A percentile compares a stretch with the other conserved stretches of the same genome.
Evolutionary conservation across 2,113 vertebrate species (phyloP).

Genomic region (Ptyas mucosa): DNA sequence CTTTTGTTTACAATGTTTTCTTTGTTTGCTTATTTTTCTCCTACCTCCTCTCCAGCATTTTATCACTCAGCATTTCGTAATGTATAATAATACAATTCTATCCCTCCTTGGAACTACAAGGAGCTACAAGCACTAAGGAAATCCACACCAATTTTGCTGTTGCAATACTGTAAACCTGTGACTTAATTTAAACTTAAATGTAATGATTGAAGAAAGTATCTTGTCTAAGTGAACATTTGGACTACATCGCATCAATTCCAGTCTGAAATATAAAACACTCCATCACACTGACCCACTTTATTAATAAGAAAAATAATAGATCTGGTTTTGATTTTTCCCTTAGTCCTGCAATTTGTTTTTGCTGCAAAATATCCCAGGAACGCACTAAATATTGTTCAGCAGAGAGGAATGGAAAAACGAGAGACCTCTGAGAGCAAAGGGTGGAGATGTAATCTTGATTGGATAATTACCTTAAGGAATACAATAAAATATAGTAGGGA

Average conservation of each 20-base stretch:
- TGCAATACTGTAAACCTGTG: background rate
- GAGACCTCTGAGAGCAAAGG: background rate
- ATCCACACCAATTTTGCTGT: background rate
- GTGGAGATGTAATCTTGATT: constrained; percentile 18
- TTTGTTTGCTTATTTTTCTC: background rate
- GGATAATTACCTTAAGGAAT: constrained; percentile 14
- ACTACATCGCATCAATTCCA: background rate
- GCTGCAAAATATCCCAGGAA: background rate
- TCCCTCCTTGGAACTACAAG: background rate
- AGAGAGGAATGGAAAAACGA: background rate
- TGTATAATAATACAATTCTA: background rate
- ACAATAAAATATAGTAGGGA: constrained; percentile 2
- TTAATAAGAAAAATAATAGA: background rate
- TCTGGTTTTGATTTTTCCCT: background rate
- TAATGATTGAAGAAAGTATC: background rate
- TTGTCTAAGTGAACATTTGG: background rate
- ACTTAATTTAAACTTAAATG: background rate
- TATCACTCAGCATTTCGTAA: background rate
- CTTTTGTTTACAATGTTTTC: background rate
- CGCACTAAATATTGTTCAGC: constrained; percentile 1
- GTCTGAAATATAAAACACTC: background rate
- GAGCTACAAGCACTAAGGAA: background rate
- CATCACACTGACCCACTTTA: background rate
- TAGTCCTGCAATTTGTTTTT: constrained; percentile 4
- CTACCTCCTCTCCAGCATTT: background rate